phyloP scores from a whole-genome alignment of 2,113 vertebrate species.

The Myotis lucifugus region DNA sequence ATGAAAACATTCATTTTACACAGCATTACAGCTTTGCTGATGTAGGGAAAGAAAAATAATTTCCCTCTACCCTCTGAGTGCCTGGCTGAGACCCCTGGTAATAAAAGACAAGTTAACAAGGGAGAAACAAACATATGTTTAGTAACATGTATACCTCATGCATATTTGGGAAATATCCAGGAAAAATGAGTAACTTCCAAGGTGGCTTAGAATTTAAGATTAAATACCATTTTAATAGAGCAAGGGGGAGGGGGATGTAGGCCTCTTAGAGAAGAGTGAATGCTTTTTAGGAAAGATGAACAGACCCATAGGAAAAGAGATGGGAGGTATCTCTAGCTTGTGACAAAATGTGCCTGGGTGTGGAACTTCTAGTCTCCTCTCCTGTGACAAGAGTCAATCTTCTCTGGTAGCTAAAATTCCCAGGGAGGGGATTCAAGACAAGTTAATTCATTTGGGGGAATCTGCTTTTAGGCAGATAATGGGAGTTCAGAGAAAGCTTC shows the following conservation, averaged over 20 bases:
- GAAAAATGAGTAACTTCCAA: neutral
- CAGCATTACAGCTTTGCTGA: neutral
- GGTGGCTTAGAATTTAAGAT: neutral
- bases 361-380: neutral
- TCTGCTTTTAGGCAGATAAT: neutral
- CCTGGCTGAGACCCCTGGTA: neutral
- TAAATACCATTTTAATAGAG: neutral
- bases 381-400: neutral
- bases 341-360: neutral
- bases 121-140: neutral
- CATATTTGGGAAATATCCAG: neutral
- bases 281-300: neutral
- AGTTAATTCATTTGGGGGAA: neutral
- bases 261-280: neutral
- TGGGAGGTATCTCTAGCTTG: neutral
- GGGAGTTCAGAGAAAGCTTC: neutral
- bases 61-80: neutral
- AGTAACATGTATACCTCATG: neutral
- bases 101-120: neutral
- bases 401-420: neutral
- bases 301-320: neutral
- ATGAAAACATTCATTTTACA: slow-evolving; percentile 24
- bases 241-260: neutral
- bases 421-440: neutral
- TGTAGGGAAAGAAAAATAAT: neutral